These are phyloP conservation scores for Coccyzus lansbergi DNA, from an alignment of 2,797 vertebrate genomes.

Conservation along the genomic window DNA sequence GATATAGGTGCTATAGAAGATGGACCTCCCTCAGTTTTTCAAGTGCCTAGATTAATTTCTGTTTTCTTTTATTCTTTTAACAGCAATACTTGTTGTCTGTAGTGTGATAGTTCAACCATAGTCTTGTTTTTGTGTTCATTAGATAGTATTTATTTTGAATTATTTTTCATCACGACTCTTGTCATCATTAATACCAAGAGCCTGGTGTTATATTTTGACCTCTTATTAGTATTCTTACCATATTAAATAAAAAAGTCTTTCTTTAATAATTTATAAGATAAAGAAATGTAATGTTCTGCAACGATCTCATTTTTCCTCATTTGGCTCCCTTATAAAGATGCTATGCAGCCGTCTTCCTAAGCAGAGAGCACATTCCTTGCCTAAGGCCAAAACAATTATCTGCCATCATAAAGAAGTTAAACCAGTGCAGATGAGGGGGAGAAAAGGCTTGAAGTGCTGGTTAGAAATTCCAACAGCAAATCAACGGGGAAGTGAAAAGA, in stretches of 20 bases:
- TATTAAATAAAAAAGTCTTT: slow-evolving; percentile 33
- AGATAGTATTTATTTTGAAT: background rate
- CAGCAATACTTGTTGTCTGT: background rate
- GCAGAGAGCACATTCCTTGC: slow-evolving; percentile 71
- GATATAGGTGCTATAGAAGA: background rate
- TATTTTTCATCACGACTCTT: background rate
- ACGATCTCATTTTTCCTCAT: slow-evolving; percentile 60
- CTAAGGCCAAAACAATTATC: slow-evolving; percentile 75
- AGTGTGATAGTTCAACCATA: background rate
- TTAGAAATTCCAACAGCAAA: slow-evolving; percentile 57
- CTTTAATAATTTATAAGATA: slow-evolving; percentile 73
- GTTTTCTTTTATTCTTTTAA: slow-evolving; percentile 17
- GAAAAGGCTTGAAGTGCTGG: slow-evolving; percentile 48
- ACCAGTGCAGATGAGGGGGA: slow-evolving; percentile 9
- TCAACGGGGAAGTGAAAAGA: slow-evolving; percentile 8
- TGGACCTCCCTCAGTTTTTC: background rate
- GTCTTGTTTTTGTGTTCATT: background rate
- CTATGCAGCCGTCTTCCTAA: slow-evolving; percentile 51
- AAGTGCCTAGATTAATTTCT: background rate
- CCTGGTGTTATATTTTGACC: background rate
- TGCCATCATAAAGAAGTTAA: slow-evolving; percentile 72
- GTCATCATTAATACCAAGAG: background rate
- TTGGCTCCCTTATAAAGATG: slow-evolving; percentile 47
- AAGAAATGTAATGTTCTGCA: slow-evolving; percentile 60
- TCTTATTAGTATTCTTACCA: slow-evolving; percentile 48